Evolutionary conservation across 2,797 vertebrate species (phyloP).

Genomic region (Acomys russatus): DNA sequence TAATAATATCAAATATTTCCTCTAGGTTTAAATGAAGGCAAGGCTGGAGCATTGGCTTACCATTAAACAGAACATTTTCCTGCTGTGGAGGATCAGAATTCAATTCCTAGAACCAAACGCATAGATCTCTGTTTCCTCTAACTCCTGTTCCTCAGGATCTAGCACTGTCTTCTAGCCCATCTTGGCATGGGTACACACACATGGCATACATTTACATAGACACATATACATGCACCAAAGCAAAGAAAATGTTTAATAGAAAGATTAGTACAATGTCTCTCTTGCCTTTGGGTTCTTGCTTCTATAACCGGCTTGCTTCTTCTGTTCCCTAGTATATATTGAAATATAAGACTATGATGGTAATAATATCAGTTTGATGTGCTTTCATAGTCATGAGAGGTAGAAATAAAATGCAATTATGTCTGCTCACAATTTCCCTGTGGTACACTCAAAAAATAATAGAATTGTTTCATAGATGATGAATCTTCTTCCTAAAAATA

Average conservation of each 20-base stretch:
- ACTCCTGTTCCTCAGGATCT: too few species aligned
- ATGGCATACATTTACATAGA: not conserved
- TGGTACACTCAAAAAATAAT: not conserved
- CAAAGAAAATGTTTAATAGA: not conserved
- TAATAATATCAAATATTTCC: not conserved
- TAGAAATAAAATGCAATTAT: constrained; percentile 3
- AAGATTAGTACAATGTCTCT: not conserved
- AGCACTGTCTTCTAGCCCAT: not conserved
- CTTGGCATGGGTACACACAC: not conserved
- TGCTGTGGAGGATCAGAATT: not conserved
- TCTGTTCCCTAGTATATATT: not conserved
- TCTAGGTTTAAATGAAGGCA: not conserved
- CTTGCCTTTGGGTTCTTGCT: not conserved
- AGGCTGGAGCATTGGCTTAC: not conserved
- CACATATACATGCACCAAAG: not conserved
- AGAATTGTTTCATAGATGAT: not conserved
- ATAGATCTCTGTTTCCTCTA: not conserved
- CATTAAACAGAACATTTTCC: not conserved
- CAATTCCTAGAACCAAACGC: not conserved
- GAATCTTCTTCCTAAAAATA: not conserved
- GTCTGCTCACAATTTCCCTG: not conserved
- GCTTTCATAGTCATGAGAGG: not conserved
- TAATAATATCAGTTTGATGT: not conserved
- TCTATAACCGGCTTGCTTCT: not conserved
- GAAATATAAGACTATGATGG: not conserved